Conservation (phyloP, 1,140 invertebrate species). For the Plectrocnemia conspersa region DNA sequence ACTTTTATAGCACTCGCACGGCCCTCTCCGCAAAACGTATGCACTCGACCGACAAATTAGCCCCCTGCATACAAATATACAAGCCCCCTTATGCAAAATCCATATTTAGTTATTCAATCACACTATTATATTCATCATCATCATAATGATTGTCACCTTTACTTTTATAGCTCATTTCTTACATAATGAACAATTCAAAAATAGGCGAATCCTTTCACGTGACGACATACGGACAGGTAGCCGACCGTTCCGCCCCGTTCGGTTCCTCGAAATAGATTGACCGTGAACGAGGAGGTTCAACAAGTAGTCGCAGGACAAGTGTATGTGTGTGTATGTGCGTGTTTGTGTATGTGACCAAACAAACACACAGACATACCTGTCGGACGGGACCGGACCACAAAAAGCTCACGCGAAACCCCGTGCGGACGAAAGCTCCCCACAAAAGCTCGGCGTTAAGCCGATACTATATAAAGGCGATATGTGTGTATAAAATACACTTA, state of each 20-base stretch:
- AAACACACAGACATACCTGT: not conserved
- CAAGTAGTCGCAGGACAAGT: slow-evolving; percentile 5
- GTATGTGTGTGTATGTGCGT: not conserved
- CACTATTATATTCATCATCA: no score
- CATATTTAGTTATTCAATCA: no score
- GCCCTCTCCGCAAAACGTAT: not conserved
- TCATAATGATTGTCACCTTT: no score
- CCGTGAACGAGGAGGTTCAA: slow-evolving; percentile 17
- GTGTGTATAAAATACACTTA: no score
- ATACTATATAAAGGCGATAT: no score
- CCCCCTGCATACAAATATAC: not conserved
- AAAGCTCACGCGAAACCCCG: no score
- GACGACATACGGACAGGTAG: not conserved
- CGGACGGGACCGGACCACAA: not conserved
- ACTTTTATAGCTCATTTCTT: no score
- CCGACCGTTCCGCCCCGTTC: not conserved
- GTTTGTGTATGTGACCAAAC: not conserved
- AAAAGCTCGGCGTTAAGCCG: no score
- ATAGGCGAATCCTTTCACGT: not conserved
- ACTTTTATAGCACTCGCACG: slow-evolving; percentile 12
- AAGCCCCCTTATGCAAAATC: no score
- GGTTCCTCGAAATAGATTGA: slow-evolving; percentile 3
- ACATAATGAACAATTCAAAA: no score
- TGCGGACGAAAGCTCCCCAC: no score
- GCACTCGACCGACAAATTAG: not conserved